Conservation (phyloP, 2,797 vertebrate genomes). For the Pangasius krempfi region DNA sequence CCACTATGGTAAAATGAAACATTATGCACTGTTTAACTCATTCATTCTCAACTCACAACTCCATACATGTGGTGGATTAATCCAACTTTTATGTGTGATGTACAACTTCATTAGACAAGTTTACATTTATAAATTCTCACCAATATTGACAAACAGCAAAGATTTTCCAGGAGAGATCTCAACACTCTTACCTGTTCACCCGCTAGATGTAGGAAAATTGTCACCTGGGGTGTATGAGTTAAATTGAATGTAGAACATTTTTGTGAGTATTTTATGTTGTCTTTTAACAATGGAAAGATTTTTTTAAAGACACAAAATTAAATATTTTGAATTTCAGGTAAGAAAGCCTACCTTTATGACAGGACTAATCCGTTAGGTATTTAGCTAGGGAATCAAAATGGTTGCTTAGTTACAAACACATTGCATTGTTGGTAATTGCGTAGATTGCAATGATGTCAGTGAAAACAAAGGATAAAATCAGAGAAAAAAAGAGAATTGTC, state of each 20-base stretch:
- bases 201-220: not conserved
- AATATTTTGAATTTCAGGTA: not conserved
- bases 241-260: not conserved
- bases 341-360: not conserved
- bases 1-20: not conserved
- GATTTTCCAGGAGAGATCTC: no score
- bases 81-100: not conserved
- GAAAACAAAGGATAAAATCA: not conserved
- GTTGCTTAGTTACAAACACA: not conserved
- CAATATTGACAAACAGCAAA: no score
- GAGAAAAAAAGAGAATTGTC: no score
- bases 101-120: not conserved
- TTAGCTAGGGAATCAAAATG: not conserved
- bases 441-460: not conserved
- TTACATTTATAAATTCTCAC: no score
- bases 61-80: not conserved
- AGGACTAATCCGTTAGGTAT: not conserved
- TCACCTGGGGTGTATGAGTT: not conserved
- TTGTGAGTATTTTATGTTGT: not conserved
- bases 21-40: not conserved
- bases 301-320: not conserved
- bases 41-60: not conserved
- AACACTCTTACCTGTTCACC: no score
- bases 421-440: not conserved
- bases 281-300: not conserved